Base-by-base conservation (phyloP, 2,888 invertebrate genomes). In the Drosophila testacea region DNA sequence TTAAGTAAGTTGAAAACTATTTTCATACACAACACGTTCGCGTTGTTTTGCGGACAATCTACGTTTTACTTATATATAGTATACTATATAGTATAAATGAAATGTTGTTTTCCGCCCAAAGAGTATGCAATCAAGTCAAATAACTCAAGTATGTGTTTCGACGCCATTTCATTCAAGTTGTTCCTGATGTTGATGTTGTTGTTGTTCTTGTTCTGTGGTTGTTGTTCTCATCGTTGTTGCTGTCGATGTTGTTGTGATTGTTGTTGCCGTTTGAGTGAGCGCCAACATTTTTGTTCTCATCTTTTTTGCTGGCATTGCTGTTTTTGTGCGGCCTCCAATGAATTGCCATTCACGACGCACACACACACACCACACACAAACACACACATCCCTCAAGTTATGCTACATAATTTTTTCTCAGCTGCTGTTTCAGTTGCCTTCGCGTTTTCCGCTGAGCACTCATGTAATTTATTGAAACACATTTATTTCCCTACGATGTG, bases 401-500 rank as follows among this genome's bases (percentile, higher is more conserved):
- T 83, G 75, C 78, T 75, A 65, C 69, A 73, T 65, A 63, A 62
- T 73, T 77, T 77, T 62, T 44, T 60, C 50, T 65, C 55, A 60
- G 44, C 61, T 69, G 67, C 57, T 67, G 52, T 36, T 64, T 38
- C 32, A 39, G 50, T 41, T 39, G 54, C 27, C 52, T 28, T 44
- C 44, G 41, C 52, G 46, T 64, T 65, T 65, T 70, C 62, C 54
- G 39, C 65, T 69, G 64, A 61, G 52, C 77, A 60, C 70, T 77
- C 86, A 67, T 78, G 72, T 85, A 85, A 87, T 90, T 90, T 88
- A 87, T 84, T 83, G 83, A 83, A 89, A 85, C 81, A 88, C 83
- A 90, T 90, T 86, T 79, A 77, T 77, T 80, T 79, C 57, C 60
- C 73, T 76, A 76, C 73, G 79, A 80, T 82, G 82, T 67, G 73